Conservation (phyloP, 2,888 invertebrate genomes). For the Melinaea menophilus region DNA sequence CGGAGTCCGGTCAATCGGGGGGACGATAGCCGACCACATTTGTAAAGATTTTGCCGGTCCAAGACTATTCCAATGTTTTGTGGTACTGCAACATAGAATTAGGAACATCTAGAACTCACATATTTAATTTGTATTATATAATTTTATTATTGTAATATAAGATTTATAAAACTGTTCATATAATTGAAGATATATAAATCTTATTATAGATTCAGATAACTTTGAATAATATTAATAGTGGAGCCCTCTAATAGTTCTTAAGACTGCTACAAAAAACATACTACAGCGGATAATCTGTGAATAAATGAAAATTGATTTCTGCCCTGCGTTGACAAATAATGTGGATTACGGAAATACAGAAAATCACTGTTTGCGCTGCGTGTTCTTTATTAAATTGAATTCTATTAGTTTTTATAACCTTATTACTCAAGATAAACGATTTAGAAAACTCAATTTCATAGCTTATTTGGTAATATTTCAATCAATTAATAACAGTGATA, state of each 20-base stretch:
- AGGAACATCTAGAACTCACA: constrained; percentile 25
- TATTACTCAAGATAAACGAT: not conserved
- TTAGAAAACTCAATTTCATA: not conserved
- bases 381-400: constrained; percentile 17
- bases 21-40: constrained; percentile 73
- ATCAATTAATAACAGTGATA: constrained; percentile 7
- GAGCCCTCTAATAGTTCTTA: constrained; percentile 27
- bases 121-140: not conserved
- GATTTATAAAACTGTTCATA: not conserved
- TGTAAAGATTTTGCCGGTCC: constrained; percentile 73
- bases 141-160: not conserved
- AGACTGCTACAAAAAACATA: constrained; percentile 54
- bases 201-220: not conserved
- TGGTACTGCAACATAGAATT: constrained; percentile 60
- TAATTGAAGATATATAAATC: not conserved
- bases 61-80: constrained; percentile 54
- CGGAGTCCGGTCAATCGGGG: constrained; percentile 68
- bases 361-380: constrained; percentile 5
- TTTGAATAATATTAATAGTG: constrained; percentile 8
- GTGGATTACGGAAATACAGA: constrained; percentile 45
- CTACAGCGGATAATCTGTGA: constrained; percentile 72
- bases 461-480: not conserved
- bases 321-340: constrained; percentile 68
- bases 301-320: constrained; percentile 79
- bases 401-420: constrained; percentile 14